phyloP scores from a whole-genome alignment of 2,888 invertebrate genomes.

The Epinotia bilunana region DNA sequence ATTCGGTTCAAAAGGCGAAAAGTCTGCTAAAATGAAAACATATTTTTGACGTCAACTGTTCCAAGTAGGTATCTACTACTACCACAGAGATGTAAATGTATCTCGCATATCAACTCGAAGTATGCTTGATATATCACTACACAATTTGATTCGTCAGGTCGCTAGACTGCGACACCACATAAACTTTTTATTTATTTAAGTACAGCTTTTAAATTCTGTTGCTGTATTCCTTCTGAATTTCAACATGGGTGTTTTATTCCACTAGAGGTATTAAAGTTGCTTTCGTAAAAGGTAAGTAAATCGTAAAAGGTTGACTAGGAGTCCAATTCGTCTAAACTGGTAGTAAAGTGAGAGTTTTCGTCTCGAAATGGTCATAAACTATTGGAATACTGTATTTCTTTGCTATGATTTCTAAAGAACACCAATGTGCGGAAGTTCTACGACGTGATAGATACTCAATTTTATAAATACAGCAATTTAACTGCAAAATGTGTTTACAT shows the following conservation, averaged over 20 bases:
- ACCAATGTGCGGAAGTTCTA: not conserved
- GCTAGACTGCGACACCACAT: slow-evolving; percentile 38
- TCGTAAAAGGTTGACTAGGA: slow-evolving; percentile 57
- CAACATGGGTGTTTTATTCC: slow-evolving; percentile 47
- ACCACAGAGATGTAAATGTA: not conserved
- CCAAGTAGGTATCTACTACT: no score
- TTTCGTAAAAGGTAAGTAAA: slow-evolving; percentile 57
- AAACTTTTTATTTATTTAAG: slow-evolving; percentile 33
- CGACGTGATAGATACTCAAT: not conserved
- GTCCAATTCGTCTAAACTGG: slow-evolving; percentile 64
- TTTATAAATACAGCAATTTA: not conserved
- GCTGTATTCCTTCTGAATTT: slow-evolving; percentile 37
- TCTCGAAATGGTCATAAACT: slow-evolving; percentile 67
- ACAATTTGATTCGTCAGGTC: slow-evolving; percentile 32
- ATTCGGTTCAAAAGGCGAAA: no score
- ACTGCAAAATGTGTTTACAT: not conserved
- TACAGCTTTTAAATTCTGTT: slow-evolving; percentile 33
- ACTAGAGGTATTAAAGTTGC: slow-evolving; percentile 56
- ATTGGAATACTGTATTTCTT: slow-evolving; percentile 57
- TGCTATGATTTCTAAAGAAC: slow-evolving; percentile 51
- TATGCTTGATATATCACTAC: slow-evolving; percentile 3
- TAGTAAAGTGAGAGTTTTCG: slow-evolving; percentile 72
- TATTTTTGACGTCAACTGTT: no score
- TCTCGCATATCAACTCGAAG: not conserved
- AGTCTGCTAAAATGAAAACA: no score